Percentiles rank a stretch among this genome's conserved stretches.
These are phyloP conservation scores for Podiceps cristatus DNA, from an alignment of 2,113 vertebrate genomes.

Conservation along the genomic window DNA sequence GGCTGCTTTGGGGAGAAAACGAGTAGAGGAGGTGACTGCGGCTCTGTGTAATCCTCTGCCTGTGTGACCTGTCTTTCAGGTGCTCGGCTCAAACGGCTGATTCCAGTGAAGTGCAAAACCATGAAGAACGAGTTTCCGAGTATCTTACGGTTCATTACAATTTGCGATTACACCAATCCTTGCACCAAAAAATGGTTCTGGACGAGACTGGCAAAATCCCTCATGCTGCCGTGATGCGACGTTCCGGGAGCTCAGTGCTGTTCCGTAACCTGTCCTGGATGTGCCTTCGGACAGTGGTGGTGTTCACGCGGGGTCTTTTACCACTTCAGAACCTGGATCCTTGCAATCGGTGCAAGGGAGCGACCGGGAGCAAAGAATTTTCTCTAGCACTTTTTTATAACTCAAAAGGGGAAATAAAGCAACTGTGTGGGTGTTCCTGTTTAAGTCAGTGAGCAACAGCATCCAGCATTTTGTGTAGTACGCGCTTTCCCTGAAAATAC, in stretches of 20 bases:
- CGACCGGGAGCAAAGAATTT: neutral
- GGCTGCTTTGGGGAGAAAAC: neutral
- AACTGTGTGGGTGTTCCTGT: neutral
- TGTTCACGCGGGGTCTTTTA: neutral
- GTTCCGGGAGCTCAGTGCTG: neutral
- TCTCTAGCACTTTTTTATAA: neutral
- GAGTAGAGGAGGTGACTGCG: accelerated
- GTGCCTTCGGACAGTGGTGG: neutral
- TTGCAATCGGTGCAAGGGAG: neutral
- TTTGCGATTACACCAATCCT: conserved; percentile 94
- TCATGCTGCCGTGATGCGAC: conserved; percentile 80
- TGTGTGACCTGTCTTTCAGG: conserved; percentile 72
- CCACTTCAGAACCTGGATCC: neutral
- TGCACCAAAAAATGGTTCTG: conserved; percentile 96
- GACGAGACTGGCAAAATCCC: conserved; percentile 89
- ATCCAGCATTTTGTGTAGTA: neutral
- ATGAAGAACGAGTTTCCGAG: conserved; percentile 94
- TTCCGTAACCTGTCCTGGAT: neutral
- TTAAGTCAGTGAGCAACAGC: neutral
- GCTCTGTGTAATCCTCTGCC: neutral
- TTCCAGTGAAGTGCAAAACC: conserved; percentile 91
- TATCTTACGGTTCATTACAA: conserved; percentile 92
- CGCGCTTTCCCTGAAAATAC: neutral
- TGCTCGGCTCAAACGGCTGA: conserved; percentile 89
- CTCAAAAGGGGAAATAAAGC: neutral